These are phyloP conservation scores for Papilio polytes DNA, from an alignment of 1,140 invertebrate genomes.

Conservation along the genomic window DNA sequence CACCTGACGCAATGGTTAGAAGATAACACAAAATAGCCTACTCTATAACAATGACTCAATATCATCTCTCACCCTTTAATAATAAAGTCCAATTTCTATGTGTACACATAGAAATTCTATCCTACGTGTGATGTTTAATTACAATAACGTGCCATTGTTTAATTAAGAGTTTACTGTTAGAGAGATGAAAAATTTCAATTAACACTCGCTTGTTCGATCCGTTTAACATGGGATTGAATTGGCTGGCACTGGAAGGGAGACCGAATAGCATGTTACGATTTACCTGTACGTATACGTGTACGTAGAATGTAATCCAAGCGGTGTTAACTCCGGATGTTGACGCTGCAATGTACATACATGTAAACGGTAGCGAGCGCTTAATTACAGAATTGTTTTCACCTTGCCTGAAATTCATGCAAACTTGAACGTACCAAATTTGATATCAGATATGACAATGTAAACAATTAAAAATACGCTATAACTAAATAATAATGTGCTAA, in stretches of 20 bases:
- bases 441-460: too few relatives aligned
- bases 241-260: conserved; percentile 60
- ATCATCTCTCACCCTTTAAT: background rate
- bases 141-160: background rate
- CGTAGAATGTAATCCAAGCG: conserved; percentile 62
- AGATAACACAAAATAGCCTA: too few relatives aligned
- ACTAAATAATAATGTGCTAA: background rate
- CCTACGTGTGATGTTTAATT: background rate
- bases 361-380: conserved; percentile 52
- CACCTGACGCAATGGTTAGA: too few relatives aligned
- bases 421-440: too few relatives aligned
- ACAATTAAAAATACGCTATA: too few relatives aligned
- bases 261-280: conserved; percentile 43
- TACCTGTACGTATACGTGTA: conserved; percentile 67
- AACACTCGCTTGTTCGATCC: conserved; percentile 21
- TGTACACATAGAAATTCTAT: too few relatives aligned
- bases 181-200: conserved; percentile 23
- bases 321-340: conserved; percentile 58
- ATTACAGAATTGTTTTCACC: conserved; percentile 58
- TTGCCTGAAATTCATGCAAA: conserved; percentile 32
- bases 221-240: conserved; percentile 51
- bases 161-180: background rate
- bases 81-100: background rate
- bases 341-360: conserved; percentile 52
- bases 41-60: too few relatives aligned